Evolutionary conservation across 2,113 vertebrate species (phyloP).

Genomic region (Salvelinus alpinus): DNA sequence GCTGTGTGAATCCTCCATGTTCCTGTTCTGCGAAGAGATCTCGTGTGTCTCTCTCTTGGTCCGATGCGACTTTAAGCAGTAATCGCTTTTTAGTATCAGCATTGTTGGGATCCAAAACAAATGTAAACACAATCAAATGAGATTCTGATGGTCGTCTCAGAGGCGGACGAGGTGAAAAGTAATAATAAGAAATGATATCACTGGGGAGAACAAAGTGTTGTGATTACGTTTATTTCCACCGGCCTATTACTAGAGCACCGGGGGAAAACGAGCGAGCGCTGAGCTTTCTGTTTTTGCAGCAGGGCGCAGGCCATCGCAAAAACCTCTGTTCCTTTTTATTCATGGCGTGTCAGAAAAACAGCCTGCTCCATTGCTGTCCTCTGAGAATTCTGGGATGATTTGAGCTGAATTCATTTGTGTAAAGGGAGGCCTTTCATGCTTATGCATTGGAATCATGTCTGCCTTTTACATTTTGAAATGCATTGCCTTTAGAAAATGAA

Average conservation of each 20-base stretch:
- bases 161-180: slow-evolving; percentile 58
- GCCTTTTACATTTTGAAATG: slow-evolving; percentile 41
- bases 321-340: slow-evolving; percentile 52
- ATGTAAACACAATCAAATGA: slow-evolving; percentile 71
- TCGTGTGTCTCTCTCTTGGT: slow-evolving; percentile 48
- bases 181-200: slow-evolving; percentile 67
- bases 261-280: slow-evolving; percentile 49
- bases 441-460: slow-evolving; percentile 37
- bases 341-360: slow-evolving; percentile 59
- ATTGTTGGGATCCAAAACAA: slow-evolving; percentile 48
- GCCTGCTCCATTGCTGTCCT: slow-evolving; percentile 37
- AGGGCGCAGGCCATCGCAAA: slow-evolving; percentile 43
- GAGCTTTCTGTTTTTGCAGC: slow-evolving; percentile 58
- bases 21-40: slow-evolving; percentile 43
- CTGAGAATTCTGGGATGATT: slow-evolving; percentile 52
- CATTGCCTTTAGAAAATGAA: slow-evolving; percentile 16
- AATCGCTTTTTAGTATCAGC: slow-evolving; percentile 65
- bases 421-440: slow-evolving; percentile 28
- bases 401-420: slow-evolving; percentile 50
- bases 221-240: slow-evolving; percentile 77
- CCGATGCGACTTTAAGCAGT: slow-evolving; percentile 50
- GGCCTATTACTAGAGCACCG: slow-evolving; percentile 63
- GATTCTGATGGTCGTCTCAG: slow-evolving; percentile 65
- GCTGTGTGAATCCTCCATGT: slow-evolving; percentile 30
- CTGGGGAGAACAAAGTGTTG: slow-evolving; percentile 70